Evolutionary conservation across 92 coral and sea anemone genomes (phyloP).

Genomic region (Umimayanthus chanpuru): DNA sequence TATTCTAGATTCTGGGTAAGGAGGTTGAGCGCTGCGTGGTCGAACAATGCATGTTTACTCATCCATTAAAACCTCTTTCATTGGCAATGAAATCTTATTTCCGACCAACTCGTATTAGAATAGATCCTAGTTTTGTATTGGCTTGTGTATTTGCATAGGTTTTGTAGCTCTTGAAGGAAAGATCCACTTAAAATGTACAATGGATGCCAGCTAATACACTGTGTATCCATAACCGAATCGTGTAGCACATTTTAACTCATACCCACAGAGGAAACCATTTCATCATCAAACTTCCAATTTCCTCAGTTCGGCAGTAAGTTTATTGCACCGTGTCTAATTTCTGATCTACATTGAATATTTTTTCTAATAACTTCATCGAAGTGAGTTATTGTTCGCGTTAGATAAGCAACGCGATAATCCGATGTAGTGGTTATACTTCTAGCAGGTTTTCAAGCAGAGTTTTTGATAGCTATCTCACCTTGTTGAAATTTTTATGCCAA

Average conservation of each 20-base stretch:
- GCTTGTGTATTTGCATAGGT: conserved; percentile 44
- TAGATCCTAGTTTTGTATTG: conserved; percentile 28
- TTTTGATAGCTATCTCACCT: conserved; percentile 9
- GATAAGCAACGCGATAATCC: background rate
- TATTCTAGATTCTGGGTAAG: conserved; percentile 16
- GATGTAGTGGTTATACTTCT: background rate
- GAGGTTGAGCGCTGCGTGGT: background rate
- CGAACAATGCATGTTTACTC: conserved; percentile 43
- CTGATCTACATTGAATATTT: background rate
- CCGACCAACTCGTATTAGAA: conserved; percentile 33
- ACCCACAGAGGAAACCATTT: background rate
- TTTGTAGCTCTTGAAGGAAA: conserved; percentile 8
- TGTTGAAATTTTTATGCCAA: background rate
- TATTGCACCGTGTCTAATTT: conserved; percentile 16
- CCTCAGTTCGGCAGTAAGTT: background rate
- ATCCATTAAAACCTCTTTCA: conserved; percentile 39
- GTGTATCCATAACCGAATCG: conserved; percentile 8
- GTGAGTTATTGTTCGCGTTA: background rate
- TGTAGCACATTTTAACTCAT: background rate
- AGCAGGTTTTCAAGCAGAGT: background rate
- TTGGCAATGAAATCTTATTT: conserved; percentile 32
- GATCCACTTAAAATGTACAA: conserved; percentile 37
- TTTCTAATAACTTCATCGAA: conserved; percentile 29
- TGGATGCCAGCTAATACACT: background rate
- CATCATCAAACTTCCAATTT: background rate